phyloP scores from a whole-genome alignment of 2,113 vertebrate species.

The Paradisaea rubra region DNA sequence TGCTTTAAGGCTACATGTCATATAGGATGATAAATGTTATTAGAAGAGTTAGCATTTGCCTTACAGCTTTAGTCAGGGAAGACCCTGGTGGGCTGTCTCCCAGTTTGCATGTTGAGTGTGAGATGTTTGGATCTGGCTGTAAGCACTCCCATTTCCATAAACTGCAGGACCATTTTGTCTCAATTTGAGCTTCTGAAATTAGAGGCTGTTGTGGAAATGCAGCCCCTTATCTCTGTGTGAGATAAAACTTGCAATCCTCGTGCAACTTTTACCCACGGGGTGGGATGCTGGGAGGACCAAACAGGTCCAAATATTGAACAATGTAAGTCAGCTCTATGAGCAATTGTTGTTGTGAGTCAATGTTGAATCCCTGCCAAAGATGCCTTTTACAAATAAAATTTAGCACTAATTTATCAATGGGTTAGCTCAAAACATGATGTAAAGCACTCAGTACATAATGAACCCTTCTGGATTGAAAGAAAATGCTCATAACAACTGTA shows the following conservation, averaged over 20 bases:
- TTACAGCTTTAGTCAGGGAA: not conserved
- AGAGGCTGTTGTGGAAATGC: not conserved
- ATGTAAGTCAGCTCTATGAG: not conserved
- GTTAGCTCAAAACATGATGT: not conserved
- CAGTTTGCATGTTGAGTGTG: not conserved
- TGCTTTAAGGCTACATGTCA: not conserved
- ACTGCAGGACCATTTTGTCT: not conserved
- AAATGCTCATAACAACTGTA: not conserved
- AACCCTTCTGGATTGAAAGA: not conserved
- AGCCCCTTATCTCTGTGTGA: not conserved
- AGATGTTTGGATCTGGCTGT: not conserved
- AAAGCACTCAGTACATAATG: not conserved
- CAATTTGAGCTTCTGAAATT: not conserved
- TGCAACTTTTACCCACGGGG: not conserved
- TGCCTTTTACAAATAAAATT: conserved; percentile 43
- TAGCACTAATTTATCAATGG: conserved; percentile 28
- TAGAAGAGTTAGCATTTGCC: not conserved
- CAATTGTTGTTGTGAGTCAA: conserved; percentile 9
- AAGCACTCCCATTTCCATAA: not conserved
- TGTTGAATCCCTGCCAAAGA: conserved; percentile 12
- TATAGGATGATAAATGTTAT: not conserved
- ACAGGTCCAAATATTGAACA: not conserved
- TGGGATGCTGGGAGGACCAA: not conserved
- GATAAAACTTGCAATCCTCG: not conserved
- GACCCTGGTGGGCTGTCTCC: not conserved